phyloP scores from a whole-genome alignment of 2,797 vertebrate genomes.

The Anniella stebbinsi region DNA sequence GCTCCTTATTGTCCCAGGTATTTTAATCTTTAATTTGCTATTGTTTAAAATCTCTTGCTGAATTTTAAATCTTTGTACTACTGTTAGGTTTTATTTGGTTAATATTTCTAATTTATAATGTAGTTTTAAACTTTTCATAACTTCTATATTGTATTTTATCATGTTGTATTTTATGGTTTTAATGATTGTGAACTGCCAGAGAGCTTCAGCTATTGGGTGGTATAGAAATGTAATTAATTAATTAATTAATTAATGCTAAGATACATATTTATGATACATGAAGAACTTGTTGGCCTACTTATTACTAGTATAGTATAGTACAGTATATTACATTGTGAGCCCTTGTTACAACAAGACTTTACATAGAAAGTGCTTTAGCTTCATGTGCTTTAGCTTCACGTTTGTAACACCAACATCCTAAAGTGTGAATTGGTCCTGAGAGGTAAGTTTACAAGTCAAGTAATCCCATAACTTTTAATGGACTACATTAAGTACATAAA shows the following conservation, averaged over 20 bases:
- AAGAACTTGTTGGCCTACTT: neutral
- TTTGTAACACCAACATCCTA: neutral
- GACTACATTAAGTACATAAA: neutral
- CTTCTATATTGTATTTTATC: too few species aligned
- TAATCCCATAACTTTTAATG: neutral
- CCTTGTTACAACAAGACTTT: neutral
- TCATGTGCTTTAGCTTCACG: neutral
- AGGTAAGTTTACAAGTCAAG: neutral
- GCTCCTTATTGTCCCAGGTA: too few species aligned
- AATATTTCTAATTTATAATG: too few species aligned
- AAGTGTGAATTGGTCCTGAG: neutral
- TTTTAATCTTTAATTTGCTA: too few species aligned
- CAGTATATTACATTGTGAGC: neutral
- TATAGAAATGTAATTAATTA: too few species aligned
- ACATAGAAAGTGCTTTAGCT: neutral
- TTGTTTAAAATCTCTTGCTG: too few species aligned
- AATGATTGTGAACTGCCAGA: too few species aligned
- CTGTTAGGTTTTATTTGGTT: too few species aligned
- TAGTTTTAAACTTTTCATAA: too few species aligned
- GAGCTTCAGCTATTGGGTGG: too few species aligned
- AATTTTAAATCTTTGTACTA: too few species aligned
- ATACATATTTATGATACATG: neutral
- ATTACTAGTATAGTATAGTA: neutral
- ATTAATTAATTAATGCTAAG: neutral
- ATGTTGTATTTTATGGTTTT: too few species aligned